These are phyloP conservation scores for Irena cyanogastra DNA, from an alignment of 2,113 vertebrate species.

Conservation along the genomic window DNA sequence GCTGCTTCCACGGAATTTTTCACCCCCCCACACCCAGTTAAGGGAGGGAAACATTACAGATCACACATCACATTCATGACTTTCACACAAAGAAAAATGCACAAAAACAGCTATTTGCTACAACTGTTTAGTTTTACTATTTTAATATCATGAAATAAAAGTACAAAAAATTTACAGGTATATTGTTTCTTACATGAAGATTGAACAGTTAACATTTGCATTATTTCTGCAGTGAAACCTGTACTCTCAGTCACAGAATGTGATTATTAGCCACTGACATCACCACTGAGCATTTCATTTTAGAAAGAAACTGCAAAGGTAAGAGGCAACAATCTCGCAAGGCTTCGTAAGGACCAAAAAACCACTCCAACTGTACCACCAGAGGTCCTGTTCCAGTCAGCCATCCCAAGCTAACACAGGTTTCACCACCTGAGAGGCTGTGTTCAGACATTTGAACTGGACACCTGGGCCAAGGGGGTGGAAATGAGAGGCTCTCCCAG, in stretches of 20 bases:
- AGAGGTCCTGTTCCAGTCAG: not conserved
- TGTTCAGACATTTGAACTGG: not conserved
- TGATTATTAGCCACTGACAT: slow-evolving; percentile 45
- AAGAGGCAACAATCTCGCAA: slow-evolving; percentile 55
- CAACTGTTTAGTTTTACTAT: slow-evolving; percentile 62
- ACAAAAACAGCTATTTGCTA: slow-evolving; percentile 38
- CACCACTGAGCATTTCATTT: slow-evolving; percentile 37
- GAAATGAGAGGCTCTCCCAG: not conserved
- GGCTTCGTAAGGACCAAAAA: not conserved
- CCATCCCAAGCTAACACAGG: not conserved
- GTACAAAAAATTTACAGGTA: slow-evolving; percentile 74
- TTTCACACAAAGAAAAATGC: not conserved
- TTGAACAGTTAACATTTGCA: slow-evolving; percentile 52
- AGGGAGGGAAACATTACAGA: not conserved
- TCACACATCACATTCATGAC: not conserved
- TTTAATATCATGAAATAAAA: slow-evolving; percentile 78
- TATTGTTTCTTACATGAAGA: slow-evolving; percentile 64
- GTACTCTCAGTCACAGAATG: slow-evolving; percentile 50
- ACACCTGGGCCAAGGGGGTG: not conserved
- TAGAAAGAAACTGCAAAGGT: slow-evolving; percentile 27
- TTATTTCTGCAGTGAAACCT: slow-evolving; percentile 53
- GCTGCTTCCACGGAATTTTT: not conserved
- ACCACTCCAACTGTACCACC: not conserved
- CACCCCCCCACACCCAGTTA: rapidly evolving
- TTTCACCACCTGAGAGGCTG: not conserved